A percentile compares a stretch with the other conserved stretches of the same genome.
Evolutionary conservation across 2,888 invertebrate species (phyloP).

Genomic region (Eupithecia pulchellata): DNA sequence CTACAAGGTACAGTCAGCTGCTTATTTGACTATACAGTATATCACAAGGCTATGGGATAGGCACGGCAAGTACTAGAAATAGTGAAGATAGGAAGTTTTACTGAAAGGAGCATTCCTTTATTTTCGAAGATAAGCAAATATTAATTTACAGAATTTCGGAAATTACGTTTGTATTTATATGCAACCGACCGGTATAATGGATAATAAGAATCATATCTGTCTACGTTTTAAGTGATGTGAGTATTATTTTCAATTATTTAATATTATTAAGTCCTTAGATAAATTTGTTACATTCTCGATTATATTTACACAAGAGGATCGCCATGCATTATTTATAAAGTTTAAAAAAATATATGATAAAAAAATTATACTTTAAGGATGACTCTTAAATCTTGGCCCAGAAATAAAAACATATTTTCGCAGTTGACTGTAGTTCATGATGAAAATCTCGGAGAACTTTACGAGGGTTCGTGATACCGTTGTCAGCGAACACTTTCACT

Average conservation of each 20-base stretch:
- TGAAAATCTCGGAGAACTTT: conserved; percentile 1
- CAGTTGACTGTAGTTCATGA: neutral
- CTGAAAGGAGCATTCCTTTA: neutral
- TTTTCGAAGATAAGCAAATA: neutral
- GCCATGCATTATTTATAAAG: no score
- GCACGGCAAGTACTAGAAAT: neutral
- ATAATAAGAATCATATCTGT: neutral
- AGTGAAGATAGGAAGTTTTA: neutral
- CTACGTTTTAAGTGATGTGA: no score
- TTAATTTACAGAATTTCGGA: neutral
- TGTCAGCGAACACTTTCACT: conserved; percentile 1
- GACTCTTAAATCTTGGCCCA: no score
- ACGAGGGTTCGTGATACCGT: conserved; percentile 8
- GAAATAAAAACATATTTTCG: neutral
- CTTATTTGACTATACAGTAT: neutral
- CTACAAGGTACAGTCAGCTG: conserved; percentile 1
- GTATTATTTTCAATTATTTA: no score
- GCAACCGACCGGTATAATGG: neutral
- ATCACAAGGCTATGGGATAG: neutral
- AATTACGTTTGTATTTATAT: neutral
- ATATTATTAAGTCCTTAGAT: no score
- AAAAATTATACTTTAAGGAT: no score
- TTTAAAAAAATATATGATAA: no score
- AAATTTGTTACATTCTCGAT: no score
- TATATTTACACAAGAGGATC: no score